phyloP scores from a whole-genome alignment of 2,888 invertebrate genomes.

The Epinotia bilunana region DNA sequence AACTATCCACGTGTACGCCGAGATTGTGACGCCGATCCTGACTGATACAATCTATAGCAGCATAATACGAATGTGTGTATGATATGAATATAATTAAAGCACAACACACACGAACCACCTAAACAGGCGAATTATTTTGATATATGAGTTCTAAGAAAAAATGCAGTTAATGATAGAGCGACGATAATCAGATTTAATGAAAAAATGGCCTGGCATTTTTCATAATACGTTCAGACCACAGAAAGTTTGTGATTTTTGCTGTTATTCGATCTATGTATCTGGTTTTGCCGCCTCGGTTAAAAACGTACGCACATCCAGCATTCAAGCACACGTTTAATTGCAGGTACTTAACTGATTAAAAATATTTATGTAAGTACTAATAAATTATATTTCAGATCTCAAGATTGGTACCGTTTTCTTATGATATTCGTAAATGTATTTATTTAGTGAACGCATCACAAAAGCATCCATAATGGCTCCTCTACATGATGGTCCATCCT shows the following conservation, averaged over 20 bases:
- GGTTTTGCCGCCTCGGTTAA: background rate
- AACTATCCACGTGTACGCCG: background rate
- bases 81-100: background rate
- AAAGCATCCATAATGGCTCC: slow-evolving; percentile 28
- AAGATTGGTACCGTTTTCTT: slow-evolving; percentile 29
- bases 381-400: slow-evolving; percentile 12
- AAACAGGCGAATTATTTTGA: background rate
- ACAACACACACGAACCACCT: background rate
- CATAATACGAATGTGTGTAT: background rate
- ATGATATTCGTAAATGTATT: slow-evolving; percentile 7
- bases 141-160: background rate
- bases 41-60: background rate
- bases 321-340: background rate
- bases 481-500: too few relatives aligned
- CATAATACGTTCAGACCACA: background rate
- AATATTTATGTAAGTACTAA: background rate
- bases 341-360: background rate
- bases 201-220: background rate
- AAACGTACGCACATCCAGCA: background rate
- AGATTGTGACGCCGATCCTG: background rate
- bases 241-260: background rate
- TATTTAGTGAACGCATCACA: slow-evolving; percentile 20
- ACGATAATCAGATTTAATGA: background rate
- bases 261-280: background rate
- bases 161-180: background rate